phyloP scores from a whole-genome alignment of 1,140 invertebrate genomes.

The Trachymyrmex septentrionalis region DNA sequence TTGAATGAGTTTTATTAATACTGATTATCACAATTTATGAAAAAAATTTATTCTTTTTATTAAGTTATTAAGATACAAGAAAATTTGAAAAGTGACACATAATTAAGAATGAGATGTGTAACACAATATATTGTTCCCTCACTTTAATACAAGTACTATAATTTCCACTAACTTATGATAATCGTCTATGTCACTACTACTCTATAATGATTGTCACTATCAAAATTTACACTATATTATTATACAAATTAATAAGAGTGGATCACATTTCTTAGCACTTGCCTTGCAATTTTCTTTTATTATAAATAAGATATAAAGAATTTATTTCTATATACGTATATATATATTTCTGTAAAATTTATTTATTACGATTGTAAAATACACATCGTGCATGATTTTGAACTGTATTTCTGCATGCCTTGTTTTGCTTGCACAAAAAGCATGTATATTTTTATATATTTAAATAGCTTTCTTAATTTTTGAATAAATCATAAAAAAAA shows the following conservation, averaged over 20 bases:
- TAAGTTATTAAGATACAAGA: neutral
- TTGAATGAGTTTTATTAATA: neutral
- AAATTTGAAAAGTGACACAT: constrained; percentile 27
- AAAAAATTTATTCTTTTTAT: no score
- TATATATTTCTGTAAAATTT: constrained; percentile 3
- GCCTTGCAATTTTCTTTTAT: constrained; percentile 21
- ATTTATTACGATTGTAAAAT: constrained; percentile 20
- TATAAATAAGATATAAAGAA: neutral
- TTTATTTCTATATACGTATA: neutral
- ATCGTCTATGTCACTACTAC: constrained; percentile 2
- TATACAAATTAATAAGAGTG: neutral
- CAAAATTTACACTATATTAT: constrained; percentile 11
- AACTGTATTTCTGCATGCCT: constrained; percentile 43
- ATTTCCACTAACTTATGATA: constrained; percentile 27
- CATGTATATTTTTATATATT: constrained; percentile 29
- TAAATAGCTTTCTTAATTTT: constrained; percentile 45
- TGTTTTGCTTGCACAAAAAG: constrained; percentile 17
- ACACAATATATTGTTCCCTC: constrained; percentile 2
- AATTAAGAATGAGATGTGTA: constrained; percentile 17
- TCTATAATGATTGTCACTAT: neutral
- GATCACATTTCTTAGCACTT: constrained; percentile 36
- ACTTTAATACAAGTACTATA: neutral
- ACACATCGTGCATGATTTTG: constrained; percentile 47
- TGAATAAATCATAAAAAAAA: neutral
- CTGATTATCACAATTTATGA: neutral